Evolutionary conservation across 2,113 vertebrate genomes (phyloP).

Genomic region (Arenaria interpres): DNA sequence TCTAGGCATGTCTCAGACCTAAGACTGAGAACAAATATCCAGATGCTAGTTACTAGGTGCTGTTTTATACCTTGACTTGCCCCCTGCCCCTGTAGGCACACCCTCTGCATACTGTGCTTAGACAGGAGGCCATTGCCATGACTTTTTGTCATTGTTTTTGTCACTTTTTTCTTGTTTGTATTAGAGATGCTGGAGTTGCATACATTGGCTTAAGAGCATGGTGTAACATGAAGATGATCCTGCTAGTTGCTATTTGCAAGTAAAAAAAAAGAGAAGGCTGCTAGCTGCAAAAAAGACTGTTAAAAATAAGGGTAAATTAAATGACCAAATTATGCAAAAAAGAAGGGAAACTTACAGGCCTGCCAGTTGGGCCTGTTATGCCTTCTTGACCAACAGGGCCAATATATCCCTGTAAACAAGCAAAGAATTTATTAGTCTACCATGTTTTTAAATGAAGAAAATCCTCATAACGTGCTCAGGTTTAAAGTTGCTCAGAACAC

Average conservation of each 20-base stretch:
- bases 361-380: constrained; percentile 86
- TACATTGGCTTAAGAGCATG: not conserved
- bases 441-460: not conserved
- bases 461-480: not conserved
- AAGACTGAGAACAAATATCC: not conserved
- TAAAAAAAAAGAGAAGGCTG: not conserved
- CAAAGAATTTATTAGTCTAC: constrained; percentile 15
- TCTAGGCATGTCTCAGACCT: not conserved
- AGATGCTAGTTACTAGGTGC: not conserved
- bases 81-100: not conserved
- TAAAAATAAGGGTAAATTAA: not conserved
- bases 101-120: not conserved
- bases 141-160: not conserved
- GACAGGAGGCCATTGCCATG: not conserved
- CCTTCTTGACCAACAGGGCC: constrained; percentile 89
- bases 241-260: not conserved
- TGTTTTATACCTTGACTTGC: not conserved
- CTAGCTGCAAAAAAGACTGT: not conserved
- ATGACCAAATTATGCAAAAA: not conserved
- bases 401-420: constrained; percentile 84
- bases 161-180: not conserved
- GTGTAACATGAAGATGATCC: not conserved
- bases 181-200: not conserved
- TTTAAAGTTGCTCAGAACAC: not conserved
- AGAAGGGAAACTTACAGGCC: constrained; percentile 76